Evolutionary conservation across 2,113 vertebrate species (phyloP), one percentile per base, ranked within the genome.

Genomic region (Scomber scombrus): DNA sequence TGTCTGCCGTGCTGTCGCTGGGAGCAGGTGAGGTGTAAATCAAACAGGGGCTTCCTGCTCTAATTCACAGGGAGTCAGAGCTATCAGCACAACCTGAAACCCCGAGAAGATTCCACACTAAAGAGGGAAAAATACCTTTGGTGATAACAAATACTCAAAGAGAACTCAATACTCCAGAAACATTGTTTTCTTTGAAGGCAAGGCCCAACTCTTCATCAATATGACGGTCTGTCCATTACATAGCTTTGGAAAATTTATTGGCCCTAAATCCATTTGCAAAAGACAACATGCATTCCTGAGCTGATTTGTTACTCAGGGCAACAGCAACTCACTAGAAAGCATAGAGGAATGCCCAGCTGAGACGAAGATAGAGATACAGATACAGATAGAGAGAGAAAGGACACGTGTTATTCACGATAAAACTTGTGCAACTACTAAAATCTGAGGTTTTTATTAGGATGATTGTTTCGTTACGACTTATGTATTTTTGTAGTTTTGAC

Each of bases 271-370:
- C 95, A 90, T 96, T 94, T 95, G 93, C 91, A 92, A 92, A 93
- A 94, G 95, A 96, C 95, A 96, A 95, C 76, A 13, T 75, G 73
- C 96, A 97, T 96, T 96, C 96, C 95, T 94, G 86, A 88, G 91
- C 75, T 94, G 96, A 96, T 95, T 94, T 93, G 93, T 96, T 95
- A 95, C 92, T 93, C 84, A 88, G 93, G 91, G 94, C 92, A 92
- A 89, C 92, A 91, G 90, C 89, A 92, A 89, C 91, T 73, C 85
- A 89, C 89, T 89, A 86, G 69, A 82, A 77, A 81, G 89, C 80
- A 91, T 56, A 85, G 80, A 93, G 88, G 92, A 90, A 88, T 82
- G 84, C 43, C 15, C 61, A 79, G 75, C 67, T 75, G 63, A 88
- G 76, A 80, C 75, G 58, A 69, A 78, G 73, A 69, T 5, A 23